phyloP scores from a whole-genome alignment of 2,113 vertebrate species.

The Heterocephalus glaber region DNA sequence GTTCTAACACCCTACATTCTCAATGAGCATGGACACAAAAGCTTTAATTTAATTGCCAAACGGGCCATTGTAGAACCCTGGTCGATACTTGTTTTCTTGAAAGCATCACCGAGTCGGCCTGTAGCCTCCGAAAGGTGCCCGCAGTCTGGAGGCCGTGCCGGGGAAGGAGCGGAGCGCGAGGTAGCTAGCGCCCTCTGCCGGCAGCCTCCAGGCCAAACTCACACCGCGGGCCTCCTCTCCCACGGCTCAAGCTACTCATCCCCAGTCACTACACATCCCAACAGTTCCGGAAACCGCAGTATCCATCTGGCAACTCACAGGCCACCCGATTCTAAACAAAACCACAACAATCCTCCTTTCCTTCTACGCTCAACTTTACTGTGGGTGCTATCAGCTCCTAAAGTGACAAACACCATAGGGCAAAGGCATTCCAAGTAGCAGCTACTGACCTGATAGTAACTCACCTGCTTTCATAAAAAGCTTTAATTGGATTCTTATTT shows the following conservation, averaged over 20 bases:
- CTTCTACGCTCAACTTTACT: not conserved
- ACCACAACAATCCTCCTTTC: not conserved
- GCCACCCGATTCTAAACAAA: not conserved
- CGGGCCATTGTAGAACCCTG: not conserved
- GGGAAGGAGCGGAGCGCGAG: not conserved
- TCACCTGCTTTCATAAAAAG: slow-evolving; percentile 81
- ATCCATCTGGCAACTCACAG: not conserved
- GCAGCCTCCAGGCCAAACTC: not conserved
- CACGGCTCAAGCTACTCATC: not conserved
- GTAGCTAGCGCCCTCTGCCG: not conserved
- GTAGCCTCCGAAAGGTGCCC: not conserved
- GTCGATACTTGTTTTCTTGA: not conserved
- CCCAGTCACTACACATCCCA: not conserved
- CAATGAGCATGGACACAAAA: not conserved
- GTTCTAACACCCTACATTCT: not conserved
- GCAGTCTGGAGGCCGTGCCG: not conserved
- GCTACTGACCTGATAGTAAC: slow-evolving; percentile 52
- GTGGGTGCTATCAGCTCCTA: not conserved
- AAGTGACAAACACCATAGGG: not conserved
- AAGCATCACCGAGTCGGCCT: not conserved
- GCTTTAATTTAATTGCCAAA: not conserved
- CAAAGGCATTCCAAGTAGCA: slow-evolving; percentile 10
- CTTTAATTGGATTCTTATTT: slow-evolving; percentile 66
- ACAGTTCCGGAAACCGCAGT: not conserved
- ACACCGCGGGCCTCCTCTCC: not conserved